A percentile compares a stretch with the other conserved stretches of the same genome.
phyloP scores from a whole-genome alignment of 1,140 invertebrate species.

The Bombus impatiens region DNA sequence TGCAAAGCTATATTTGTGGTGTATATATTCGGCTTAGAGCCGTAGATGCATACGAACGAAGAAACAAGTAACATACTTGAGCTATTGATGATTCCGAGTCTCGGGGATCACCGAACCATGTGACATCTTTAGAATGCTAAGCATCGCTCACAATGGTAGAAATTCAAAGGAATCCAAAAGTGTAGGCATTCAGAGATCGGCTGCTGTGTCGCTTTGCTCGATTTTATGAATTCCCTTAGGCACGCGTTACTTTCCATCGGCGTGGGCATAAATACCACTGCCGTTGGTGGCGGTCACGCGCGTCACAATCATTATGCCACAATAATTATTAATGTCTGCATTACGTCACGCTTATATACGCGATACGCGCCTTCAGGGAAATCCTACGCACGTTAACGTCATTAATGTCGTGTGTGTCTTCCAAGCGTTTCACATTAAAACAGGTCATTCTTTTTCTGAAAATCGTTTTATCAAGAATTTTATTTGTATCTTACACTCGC shows the following conservation, averaged over 20 bases:
- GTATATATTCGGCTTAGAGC: not conserved
- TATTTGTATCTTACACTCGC: not conserved
- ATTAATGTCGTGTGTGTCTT: constrained; percentile 9
- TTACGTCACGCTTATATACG: constrained; percentile 53
- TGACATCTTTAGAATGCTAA: constrained; percentile 23
- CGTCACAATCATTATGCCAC: constrained; percentile 21
- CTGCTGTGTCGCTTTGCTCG: constrained; percentile 5
- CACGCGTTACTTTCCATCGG: constrained; percentile 13
- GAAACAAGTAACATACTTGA: not conserved
- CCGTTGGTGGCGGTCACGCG: not conserved
- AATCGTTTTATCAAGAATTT: not conserved
- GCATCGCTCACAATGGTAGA: constrained; percentile 30
- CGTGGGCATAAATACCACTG: constrained; percentile 7
- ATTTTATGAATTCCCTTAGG: constrained; percentile 49
- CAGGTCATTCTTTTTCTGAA: not conserved
- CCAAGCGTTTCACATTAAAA: not conserved
- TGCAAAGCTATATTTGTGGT: not conserved
- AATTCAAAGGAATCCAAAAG: constrained; percentile 40
- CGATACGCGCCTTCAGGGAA: constrained; percentile 44
- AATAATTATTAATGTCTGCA: constrained; percentile 55
- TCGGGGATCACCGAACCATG: constrained; percentile 20
- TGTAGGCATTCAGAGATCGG: not conserved
- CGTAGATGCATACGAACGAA: not conserved
- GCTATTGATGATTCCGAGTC: constrained; percentile 16
- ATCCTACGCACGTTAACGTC: constrained; percentile 45